Conservation (phyloP, 2,888 invertebrate genomes). For the Troides helena region DNA sequence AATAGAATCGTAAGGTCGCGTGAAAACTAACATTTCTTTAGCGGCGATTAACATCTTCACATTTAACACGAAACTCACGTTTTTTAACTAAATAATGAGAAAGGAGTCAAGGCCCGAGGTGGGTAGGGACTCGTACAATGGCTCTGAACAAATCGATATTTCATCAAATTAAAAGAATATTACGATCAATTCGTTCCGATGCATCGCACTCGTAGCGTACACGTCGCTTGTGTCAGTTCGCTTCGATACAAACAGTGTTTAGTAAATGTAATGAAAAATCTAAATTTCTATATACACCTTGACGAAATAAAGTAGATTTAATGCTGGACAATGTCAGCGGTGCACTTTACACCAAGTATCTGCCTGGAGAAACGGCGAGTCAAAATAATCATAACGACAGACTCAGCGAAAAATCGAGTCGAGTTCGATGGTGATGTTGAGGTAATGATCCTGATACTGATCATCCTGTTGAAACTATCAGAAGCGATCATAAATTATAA, state of each 20-base stretch:
- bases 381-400: constrained; percentile 20
- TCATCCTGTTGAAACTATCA: no score
- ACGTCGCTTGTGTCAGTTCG: neutral
- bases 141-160: constrained; percentile 21
- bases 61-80: constrained; percentile 19
- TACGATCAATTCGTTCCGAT: neutral
- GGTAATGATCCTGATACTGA: constrained; percentile 2
- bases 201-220: neutral
- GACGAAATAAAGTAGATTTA: neutral
- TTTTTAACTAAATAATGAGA: constrained; percentile 11
- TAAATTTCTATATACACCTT: no score
- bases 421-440: constrained; percentile 12
- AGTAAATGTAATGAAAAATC: no score
- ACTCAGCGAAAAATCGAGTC: constrained; percentile 7
- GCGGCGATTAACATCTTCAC: constrained; percentile 22
- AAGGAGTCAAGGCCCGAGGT: constrained; percentile 6
- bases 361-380: neutral
- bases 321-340: constrained; percentile 8
- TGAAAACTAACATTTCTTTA: constrained; percentile 18
- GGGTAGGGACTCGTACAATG: constrained; percentile 3
- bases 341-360: neutral
- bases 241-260: neutral
- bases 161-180: constrained; percentile 20
- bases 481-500: no score
- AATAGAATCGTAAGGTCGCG: constrained; percentile 11